These are phyloP conservation scores for Brienomyrus brachyistius DNA, from an alignment of 2,113 vertebrate species.

Conservation along the genomic window DNA sequence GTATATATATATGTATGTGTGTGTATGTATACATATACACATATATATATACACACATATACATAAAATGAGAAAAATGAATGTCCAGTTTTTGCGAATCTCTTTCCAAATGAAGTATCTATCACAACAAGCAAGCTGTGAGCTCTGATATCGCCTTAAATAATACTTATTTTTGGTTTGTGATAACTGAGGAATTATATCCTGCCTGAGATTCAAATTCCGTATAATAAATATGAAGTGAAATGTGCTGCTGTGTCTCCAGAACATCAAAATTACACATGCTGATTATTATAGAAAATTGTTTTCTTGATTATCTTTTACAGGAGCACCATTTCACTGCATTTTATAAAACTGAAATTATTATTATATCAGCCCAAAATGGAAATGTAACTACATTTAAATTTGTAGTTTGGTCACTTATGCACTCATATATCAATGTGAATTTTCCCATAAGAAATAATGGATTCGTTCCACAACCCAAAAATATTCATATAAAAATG, in stretches of 20 bases:
- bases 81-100: slow-evolving; percentile 7
- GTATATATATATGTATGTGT: too few relatives aligned
- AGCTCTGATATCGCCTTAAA: slow-evolving; percentile 99
- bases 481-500: too few relatives aligned
- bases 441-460: too few relatives aligned
- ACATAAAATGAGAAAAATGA: slow-evolving; percentile 19
- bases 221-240: slow-evolving; percentile 89
- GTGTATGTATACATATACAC: too few relatives aligned
- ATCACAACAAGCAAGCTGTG: slow-evolving; percentile 71
- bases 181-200: slow-evolving; percentile 84
- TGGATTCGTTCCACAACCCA: too few relatives aligned
- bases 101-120: slow-evolving; percentile 49
- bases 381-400: not conserved
- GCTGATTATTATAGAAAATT: not conserved
- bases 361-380: not conserved
- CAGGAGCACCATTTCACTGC: slow-evolving; percentile 7
- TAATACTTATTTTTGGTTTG: slow-evolving; percentile 91
- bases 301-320: not conserved
- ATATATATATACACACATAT: too few relatives aligned
- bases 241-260: slow-evolving; percentile 61
- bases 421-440: too few relatives aligned
- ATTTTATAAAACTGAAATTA: not conserved
- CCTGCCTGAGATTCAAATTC: slow-evolving; percentile 73
- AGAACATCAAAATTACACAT: not conserved
- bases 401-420: not conserved